Evolutionary conservation across 2,797 vertebrate species (phyloP).

Genomic region (Emys orbicularis): DNA sequence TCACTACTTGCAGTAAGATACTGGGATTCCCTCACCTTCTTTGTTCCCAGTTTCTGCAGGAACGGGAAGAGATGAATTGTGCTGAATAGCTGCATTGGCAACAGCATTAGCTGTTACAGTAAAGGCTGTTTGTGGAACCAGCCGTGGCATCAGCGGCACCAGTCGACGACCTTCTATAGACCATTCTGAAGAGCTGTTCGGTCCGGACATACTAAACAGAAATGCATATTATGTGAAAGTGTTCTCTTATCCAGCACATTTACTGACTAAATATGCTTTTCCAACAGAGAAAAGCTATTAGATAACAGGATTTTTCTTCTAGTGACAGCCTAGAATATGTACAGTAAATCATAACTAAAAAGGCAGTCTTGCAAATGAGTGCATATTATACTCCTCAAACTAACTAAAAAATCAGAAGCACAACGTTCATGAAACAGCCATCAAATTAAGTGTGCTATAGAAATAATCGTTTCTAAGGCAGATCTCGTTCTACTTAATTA

Average conservation of each 20-base stretch:
- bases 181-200: slow-evolving; percentile 98
- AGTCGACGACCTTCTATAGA: slow-evolving; percentile 96
- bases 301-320: not conserved
- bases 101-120: slow-evolving; percentile 95
- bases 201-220: slow-evolving; percentile 94
- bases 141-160: slow-evolving; percentile 95
- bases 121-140: slow-evolving; percentile 98
- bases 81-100: slow-evolving; percentile 93
- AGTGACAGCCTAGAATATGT: not conserved
- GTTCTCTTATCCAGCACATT: fast-evolving
- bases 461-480: not conserved
- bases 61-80: slow-evolving; percentile 92
- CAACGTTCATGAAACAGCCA: not conserved
- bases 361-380: not conserved
- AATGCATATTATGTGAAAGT: not conserved
- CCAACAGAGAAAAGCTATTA: not conserved
- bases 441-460: fast-evolving
- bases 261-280: not conserved
- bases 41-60: slow-evolving; percentile 97
- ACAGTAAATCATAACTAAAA: not conserved
- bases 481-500: not conserved
- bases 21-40: slow-evolving; percentile 87
- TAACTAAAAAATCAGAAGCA: not conserved
- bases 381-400: not conserved
- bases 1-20: fast-evolving